Evolutionary conservation across 1,140 invertebrate genomes (phyloP).

Genomic region (Sminthurides bifidus): DNA sequence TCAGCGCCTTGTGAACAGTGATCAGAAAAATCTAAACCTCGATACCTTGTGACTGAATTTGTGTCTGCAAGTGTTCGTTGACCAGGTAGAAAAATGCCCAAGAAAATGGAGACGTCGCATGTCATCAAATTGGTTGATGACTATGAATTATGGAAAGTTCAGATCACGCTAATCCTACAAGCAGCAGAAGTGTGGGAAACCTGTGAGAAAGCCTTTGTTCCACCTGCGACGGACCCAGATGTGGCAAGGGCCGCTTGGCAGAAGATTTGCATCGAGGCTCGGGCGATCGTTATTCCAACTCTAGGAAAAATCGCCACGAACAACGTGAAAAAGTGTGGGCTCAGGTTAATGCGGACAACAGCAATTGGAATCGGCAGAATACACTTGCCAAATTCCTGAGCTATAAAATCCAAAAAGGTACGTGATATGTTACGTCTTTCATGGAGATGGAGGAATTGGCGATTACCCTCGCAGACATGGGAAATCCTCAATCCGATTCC

Average conservation of each 20-base stretch:
- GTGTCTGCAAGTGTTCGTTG: too few relatives aligned
- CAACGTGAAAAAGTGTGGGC: neutral
- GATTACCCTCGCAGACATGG: neutral
- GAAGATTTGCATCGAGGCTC: neutral
- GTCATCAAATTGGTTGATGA: too few relatives aligned
- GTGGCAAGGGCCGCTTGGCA: neutral
- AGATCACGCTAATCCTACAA: neutral
- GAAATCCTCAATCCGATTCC: too few relatives aligned
- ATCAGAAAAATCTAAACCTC: too few relatives aligned
- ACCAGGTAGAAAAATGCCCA: too few relatives aligned
- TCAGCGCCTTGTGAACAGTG: too few relatives aligned
- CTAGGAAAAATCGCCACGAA: neutral
- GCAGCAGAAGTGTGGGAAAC: constrained; percentile 1
- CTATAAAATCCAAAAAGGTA: neutral
- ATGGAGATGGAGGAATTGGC: neutral
- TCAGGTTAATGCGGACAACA: neutral
- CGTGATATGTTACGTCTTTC: neutral
- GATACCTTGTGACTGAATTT: too few relatives aligned
- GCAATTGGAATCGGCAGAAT: neutral
- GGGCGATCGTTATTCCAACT: neutral
- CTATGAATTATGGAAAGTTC: neutral
- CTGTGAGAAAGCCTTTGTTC: neutral
- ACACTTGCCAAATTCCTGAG: neutral
- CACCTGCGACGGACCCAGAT: neutral
- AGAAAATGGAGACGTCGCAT: too few relatives aligned